A percentile compares a stretch with the other conserved stretches of the same genome.
Evolutionary conservation across 2,113 vertebrate genomes (phyloP).

Genomic region (Gorsachius goisagi): DNA sequence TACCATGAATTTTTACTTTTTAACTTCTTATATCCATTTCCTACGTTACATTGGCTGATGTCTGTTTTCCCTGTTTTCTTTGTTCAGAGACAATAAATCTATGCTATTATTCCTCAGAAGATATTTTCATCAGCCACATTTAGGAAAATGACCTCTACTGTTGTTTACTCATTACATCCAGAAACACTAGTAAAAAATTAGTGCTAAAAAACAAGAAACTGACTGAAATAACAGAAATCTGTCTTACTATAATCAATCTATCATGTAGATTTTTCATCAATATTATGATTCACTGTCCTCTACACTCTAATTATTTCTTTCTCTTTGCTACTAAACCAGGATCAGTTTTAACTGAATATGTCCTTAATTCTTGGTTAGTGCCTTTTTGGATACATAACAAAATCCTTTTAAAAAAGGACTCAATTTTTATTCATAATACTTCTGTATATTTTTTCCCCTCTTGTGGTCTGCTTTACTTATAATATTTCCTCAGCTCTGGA

Average conservation of each 20-base stretch:
- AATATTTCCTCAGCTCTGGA: neutral
- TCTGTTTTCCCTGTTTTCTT: neutral
- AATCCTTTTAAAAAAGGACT: neutral
- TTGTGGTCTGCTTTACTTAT: neutral
- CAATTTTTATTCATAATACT: neutral
- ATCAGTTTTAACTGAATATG: neutral
- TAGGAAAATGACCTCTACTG: conserved; percentile 8
- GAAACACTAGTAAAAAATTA: conserved; percentile 14
- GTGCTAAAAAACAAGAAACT: neutral
- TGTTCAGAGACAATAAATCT: neutral
- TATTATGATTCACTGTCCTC: neutral
- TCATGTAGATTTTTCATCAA: conserved; percentile 23
- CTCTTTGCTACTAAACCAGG: neutral
- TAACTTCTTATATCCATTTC: neutral
- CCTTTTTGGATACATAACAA: neutral
- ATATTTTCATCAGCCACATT: neutral
- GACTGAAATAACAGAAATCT: neutral
- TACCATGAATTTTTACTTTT: neutral
- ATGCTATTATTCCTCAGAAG: neutral
- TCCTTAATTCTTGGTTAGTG: neutral
- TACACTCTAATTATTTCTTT: neutral
- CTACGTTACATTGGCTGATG: neutral
- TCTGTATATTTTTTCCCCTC: neutral
- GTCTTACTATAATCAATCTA: neutral
- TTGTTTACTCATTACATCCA: conserved; percentile 22